These are phyloP conservation scores for Lasioglossum marginatum DNA, from an alignment of 2,888 invertebrate species.

Conservation along the genomic window DNA sequence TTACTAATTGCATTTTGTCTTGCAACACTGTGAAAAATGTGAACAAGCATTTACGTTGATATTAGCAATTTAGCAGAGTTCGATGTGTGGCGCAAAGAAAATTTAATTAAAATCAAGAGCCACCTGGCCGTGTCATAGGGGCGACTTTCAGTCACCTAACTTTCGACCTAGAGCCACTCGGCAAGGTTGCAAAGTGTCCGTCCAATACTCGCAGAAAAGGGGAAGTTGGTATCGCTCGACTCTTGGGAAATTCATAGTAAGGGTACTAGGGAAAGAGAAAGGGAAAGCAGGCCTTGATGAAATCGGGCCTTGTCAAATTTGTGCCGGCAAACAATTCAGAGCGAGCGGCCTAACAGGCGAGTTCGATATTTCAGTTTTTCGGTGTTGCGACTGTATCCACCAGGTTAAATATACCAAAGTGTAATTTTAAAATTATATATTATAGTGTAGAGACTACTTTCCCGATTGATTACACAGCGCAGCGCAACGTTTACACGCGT, in stretches of 20 bases:
- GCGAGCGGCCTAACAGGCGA: background rate
- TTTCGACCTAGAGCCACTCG: background rate
- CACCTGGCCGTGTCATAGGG: background rate
- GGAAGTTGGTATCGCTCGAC: background rate
- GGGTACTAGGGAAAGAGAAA: background rate
- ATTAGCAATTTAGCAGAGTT: background rate
- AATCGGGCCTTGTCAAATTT: background rate
- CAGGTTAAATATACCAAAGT: background rate
- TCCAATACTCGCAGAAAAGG: background rate
- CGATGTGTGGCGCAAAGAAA: background rate
- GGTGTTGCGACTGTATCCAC: background rate
- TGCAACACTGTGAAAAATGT: background rate
- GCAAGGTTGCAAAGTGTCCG: background rate
- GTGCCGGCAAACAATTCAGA: background rate
- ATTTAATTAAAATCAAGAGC: background rate
- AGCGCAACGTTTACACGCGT: background rate
- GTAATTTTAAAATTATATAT: background rate
- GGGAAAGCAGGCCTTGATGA: background rate
- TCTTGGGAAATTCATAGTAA: background rate
- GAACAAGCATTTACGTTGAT: background rate
- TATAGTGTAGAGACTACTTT: background rate
- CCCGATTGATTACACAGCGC: background rate
- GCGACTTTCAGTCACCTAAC: background rate
- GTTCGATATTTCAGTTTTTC: background rate
- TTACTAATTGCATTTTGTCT: background rate